phyloP scores from a whole-genome alignment of 1,140 invertebrate genomes.

The Neuroterus valhalla region DNA sequence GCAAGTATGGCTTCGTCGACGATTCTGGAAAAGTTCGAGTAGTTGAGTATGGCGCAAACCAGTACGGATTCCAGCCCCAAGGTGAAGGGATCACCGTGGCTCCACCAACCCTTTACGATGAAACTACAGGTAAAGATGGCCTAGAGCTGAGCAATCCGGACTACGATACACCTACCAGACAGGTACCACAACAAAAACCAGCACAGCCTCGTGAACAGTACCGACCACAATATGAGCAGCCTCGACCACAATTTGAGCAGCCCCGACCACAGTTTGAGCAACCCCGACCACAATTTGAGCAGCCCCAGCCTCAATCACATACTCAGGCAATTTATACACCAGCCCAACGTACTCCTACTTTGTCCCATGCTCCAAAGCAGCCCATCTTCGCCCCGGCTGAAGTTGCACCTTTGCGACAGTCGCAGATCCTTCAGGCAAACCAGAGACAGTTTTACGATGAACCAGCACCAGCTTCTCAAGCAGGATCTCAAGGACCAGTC shows the following conservation, averaged over 20 bases:
- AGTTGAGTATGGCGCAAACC: slow-evolving; percentile 91
- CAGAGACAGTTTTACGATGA: slow-evolving; percentile 66
- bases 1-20: slow-evolving; percentile 92
- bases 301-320: slow-evolving; percentile 51
- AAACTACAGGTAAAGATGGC: slow-evolving; percentile 77
- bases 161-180: slow-evolving; percentile 64
- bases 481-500: slow-evolving; percentile 71
- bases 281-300: slow-evolving; percentile 54
- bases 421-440: slow-evolving; percentile 47
- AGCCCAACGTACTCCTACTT: slow-evolving; percentile 42
- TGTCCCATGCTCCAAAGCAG: slow-evolving; percentile 45
- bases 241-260: slow-evolving; percentile 54
- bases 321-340: slow-evolving; percentile 66
- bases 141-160: slow-evolving; percentile 67
- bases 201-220: slow-evolving; percentile 45
- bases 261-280: slow-evolving; percentile 55
- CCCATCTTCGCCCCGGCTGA: slow-evolving; percentile 62
- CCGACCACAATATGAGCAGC: slow-evolving; percentile 54
- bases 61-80: slow-evolving; percentile 89
- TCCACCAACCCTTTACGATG: slow-evolving; percentile 85
- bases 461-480: slow-evolving; percentile 70
- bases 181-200: slow-evolving; percentile 57
- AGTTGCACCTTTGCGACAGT: slow-evolving; percentile 48
- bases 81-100: slow-evolving; percentile 91
- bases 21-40: slow-evolving; percentile 86